Evolutionary conservation across 2,888 invertebrate species (phyloP), one percentile per base, ranked within the genome.

Genomic region (Litoditis marina): DNA sequence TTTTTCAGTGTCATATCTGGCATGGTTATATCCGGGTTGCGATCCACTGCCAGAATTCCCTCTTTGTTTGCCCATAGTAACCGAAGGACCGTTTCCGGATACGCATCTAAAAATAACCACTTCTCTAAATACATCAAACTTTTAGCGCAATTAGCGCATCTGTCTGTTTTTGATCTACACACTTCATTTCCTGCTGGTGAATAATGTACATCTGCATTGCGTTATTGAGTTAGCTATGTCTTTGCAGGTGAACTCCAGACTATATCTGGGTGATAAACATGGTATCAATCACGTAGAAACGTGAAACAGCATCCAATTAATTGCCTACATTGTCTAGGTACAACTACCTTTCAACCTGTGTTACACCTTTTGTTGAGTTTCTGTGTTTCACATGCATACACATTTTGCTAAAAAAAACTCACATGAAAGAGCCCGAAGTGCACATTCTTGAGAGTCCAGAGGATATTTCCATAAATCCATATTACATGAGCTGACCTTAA

Each of bases 391-490:
- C 39, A 16, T 36, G 39, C 11, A 16, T 11, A 11, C n/a, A 36
- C n/a, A 36, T 16, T 36, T 36, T 36, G n/a, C n/a, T 3, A 30
- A 16, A 6, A 52, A 34, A n/a, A n/a, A 52, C 51, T 59, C 50
- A 66, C 69, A 73, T 2, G 85, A 85, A 7, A 85, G 84, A 25
- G 85, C 85, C 72, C 86, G 84, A 83, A 86, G 84, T 4, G 85
- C 85, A 77, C 85, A 86, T 7, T 84, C 81, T 73, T 86, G 86
- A 2, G 82, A 83, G 70, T 86, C 86, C 52, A 86, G 74, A 0
- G 86, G 74, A 47, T 74, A 76, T 58, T 76, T 76, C 71, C 71
- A 70, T 6, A 76, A 63, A 51, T 76, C 73, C 74, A 76, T 76
- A 57, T 73, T 73, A 65, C 75, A 76, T n/a, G 70, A 73, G 57